Evolutionary conservation across 35 echinoderm and acorn worm species (phyloP).

Genomic region (Holothuria glaberrima): DNA sequence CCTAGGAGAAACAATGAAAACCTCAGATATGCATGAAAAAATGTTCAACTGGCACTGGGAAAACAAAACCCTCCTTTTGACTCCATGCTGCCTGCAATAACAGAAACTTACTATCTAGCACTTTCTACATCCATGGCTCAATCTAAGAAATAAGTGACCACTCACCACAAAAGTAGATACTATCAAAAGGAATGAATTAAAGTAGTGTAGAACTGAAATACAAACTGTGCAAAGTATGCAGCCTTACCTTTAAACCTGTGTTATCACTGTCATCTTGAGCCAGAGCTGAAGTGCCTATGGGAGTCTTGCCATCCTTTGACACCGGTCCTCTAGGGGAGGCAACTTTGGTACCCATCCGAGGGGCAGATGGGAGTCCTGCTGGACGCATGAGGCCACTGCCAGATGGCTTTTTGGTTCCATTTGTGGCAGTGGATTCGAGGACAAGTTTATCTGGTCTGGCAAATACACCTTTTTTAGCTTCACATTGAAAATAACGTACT

Average conservation of each 20-base stretch:
- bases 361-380: slow-evolving; percentile 73
- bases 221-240: too few species aligned
- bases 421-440: slow-evolving; percentile 70
- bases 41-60: not conserved
- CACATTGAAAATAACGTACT: slow-evolving; percentile 97
- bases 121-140: too few species aligned
- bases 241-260: slow-evolving; percentile 74
- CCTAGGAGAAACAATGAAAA: too few species aligned
- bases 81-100: too few species aligned
- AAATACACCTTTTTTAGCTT: slow-evolving; percentile 93
- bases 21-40: too few species aligned
- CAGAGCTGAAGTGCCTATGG: slow-evolving; percentile 37
- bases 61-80: not conserved
- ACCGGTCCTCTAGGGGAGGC: slow-evolving; percentile 76
- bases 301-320: slow-evolving; percentile 62
- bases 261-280: slow-evolving; percentile 69
- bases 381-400: slow-evolving; percentile 70
- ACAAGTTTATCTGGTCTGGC: slow-evolving; percentile 92
- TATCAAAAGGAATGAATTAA: too few species aligned
- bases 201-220: too few species aligned
- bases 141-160: not conserved
- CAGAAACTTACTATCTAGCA: too few species aligned
- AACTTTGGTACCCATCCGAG: slow-evolving; percentile 90
- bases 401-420: slow-evolving; percentile 60
- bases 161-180: too few species aligned